phyloP scores from a whole-genome alignment of 2,797 vertebrate genomes.

The Monodelphis domestica region DNA sequence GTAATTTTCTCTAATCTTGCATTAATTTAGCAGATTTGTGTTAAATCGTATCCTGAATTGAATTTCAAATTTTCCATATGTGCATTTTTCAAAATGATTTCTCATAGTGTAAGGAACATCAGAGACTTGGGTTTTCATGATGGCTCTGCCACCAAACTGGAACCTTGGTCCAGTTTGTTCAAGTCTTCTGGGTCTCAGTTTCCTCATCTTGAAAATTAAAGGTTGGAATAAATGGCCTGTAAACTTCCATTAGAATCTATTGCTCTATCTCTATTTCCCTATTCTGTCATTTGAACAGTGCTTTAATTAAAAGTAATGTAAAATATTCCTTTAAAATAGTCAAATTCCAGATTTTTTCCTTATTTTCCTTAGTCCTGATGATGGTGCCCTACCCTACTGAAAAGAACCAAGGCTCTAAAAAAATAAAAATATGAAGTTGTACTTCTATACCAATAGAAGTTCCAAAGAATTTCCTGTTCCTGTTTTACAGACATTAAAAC shows the following conservation, averaged over 20 bases:
- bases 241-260: neutral
- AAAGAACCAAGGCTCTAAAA: slow-evolving; percentile 22
- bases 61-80: slow-evolving; percentile 53
- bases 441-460: slow-evolving; percentile 35
- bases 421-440: slow-evolving; percentile 27
- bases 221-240: neutral
- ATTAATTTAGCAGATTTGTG: slow-evolving; percentile 45
- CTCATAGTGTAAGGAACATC: neutral
- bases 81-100: slow-evolving; percentile 33
- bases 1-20: slow-evolving; percentile 32
- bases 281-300: slow-evolving; percentile 8
- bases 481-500: slow-evolving; percentile 49
- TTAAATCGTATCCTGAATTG: slow-evolving; percentile 50
- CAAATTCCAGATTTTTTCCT: slow-evolving; percentile 36
- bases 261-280: neutral
- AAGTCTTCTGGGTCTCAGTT: neutral
- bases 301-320: slow-evolving; percentile 35
- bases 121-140: neutral
- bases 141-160: neutral
- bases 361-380: slow-evolving; percentile 41
- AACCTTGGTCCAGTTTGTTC: neutral
- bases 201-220: neutral
- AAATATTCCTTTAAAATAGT: slow-evolving; percentile 44
- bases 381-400: slow-evolving; percentile 22
- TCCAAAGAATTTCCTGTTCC: slow-evolving; percentile 36